phyloP scores from a whole-genome alignment of 2,888 invertebrate species.

The Celastrina argiolus region DNA sequence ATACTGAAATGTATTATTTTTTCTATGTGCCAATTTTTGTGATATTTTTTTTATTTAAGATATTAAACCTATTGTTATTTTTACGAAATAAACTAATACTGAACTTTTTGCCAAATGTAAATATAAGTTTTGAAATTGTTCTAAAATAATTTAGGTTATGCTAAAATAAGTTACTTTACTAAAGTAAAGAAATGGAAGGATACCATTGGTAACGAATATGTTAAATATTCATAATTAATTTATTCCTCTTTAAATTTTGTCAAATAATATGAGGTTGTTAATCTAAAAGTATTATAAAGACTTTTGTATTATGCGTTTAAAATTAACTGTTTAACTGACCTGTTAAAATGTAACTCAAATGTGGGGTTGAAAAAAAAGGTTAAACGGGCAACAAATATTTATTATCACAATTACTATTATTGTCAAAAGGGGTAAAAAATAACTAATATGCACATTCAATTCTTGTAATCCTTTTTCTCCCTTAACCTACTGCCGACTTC shows the following conservation, averaged over 20 bases:
- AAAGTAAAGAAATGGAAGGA: neutral
- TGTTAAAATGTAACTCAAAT: neutral
- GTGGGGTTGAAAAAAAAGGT: neutral
- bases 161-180: neutral
- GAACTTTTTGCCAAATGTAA: neutral
- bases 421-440: neutral
- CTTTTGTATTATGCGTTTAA: neutral
- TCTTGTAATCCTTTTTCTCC: neutral
- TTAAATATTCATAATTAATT: neutral
- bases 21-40: slow-evolving; percentile 5
- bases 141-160: neutral
- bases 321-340: neutral
- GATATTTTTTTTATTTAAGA: neutral
- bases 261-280: neutral
- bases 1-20: neutral
- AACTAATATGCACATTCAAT: neutral
- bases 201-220: neutral
- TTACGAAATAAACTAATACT: neutral
- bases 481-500: neutral
- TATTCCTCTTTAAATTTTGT: neutral
- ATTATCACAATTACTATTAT: no score
- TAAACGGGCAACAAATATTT: no score
- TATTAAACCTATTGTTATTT: neutral
- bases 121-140: neutral
- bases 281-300: neutral